phyloP scores from a whole-genome alignment of 2,797 vertebrate genomes.

The Pteronotus mesoamericanus region DNA sequence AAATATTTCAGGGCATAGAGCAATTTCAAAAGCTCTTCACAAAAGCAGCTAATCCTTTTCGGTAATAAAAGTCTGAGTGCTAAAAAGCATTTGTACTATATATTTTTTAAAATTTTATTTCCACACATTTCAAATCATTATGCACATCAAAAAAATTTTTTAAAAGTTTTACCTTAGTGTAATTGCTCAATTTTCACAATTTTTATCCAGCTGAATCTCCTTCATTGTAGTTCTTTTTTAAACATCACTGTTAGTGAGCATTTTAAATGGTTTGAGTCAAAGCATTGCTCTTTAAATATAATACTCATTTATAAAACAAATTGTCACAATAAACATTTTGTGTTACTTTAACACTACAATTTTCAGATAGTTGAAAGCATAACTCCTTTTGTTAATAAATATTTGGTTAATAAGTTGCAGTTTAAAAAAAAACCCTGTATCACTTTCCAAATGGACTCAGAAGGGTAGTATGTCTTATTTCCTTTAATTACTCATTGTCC shows the following conservation, averaged over 20 bases:
- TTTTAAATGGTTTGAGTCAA: not conserved
- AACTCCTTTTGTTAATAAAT: not conserved
- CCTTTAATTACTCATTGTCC: not conserved
- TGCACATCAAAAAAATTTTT: not conserved
- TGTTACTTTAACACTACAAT: not conserved
- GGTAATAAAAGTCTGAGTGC: not conserved
- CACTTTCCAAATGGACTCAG: not conserved
- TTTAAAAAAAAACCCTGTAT: not conserved
- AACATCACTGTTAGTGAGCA: not conserved
- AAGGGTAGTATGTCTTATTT: not conserved
- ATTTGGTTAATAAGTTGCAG: not conserved
- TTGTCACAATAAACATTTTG: not conserved
- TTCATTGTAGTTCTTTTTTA: conserved; percentile 20
- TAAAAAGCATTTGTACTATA: not conserved
- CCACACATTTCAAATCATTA: not conserved
- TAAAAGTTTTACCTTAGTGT: not conserved
- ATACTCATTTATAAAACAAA: not conserved
- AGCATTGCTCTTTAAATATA: not conserved
- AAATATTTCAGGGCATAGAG: not conserved
- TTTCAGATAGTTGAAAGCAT: not conserved
- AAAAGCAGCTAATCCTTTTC: not conserved
- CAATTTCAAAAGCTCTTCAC: not conserved
- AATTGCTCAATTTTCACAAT: not conserved
- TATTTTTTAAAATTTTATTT: not conserved
- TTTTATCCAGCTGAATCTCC: not conserved